Evolutionary conservation across 37 sponge, comb jelly and placozoan species (phyloP).

Genomic region (Lycopodina hypogea): DNA sequence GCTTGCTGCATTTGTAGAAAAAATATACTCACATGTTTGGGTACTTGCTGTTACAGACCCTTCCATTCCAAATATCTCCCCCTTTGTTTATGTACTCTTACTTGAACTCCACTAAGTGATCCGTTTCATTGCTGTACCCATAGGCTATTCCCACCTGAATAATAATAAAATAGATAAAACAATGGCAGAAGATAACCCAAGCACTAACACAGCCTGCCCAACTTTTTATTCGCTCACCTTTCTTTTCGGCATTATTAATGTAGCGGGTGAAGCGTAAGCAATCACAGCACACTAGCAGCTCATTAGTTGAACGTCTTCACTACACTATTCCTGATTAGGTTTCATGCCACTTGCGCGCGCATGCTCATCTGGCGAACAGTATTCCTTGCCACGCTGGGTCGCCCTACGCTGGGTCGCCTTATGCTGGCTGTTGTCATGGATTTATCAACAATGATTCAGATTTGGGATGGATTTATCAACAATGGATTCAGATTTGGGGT

Average conservation of each 20-base stretch:
- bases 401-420: no score
- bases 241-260: background rate
- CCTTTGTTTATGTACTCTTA: background rate
- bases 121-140: constrained; percentile 3
- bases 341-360: no score
- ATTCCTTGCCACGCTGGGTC: no score
- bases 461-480: background rate
- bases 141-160: background rate
- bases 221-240: background rate
- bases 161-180: background rate
- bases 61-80: background rate
- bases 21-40: no score
- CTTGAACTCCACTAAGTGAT: constrained; percentile 16
- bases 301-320: no score
- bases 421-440: no score
- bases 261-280: no score
- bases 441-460: no score
- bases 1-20: background rate
- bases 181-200: no score
- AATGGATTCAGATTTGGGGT: constrained; percentile 12
- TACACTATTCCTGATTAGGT: no score
- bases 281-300: no score
- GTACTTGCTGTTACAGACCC: background rate
- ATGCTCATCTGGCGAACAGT: no score
- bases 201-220: background rate